Evolutionary conservation across 2,797 vertebrate genomes (phyloP), one percentile per base, ranked within the genome.

Genomic region (Luscinia megarhynchos): DNA sequence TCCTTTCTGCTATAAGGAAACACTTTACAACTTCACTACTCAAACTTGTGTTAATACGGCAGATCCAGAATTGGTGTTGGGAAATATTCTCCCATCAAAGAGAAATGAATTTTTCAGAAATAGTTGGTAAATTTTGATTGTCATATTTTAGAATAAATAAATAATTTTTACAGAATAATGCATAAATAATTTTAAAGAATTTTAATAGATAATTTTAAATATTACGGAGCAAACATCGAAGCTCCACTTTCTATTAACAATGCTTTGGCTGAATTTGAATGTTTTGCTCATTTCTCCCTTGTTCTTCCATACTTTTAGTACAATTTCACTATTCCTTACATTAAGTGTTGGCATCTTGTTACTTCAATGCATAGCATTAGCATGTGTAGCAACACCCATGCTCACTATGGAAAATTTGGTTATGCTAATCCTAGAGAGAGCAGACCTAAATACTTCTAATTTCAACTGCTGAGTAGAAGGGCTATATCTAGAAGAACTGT

Each of bases 21-120:
- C 22, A 21, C 1, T 46, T 51, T 29, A 4, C 41, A 63, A 24
- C 24, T 88, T 67, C 1, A 0, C 12, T 57, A 7, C 41, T 68
- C 13, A 51, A 54, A 74, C 11, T 36, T 4, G 0, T 3, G 2
- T 53, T 5, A 1, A 4, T 45, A n/a, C 1, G 4, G 38, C 29
- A 48, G 43, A 41, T 38, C 3, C 12, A 50, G 10, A 41, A 2
- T 4, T 54, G 21, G 5, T 61, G 4, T 40, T 15, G n/a, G 34
- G 9, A 5, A 68, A 61, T 36, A 53, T 34, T 75, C 6, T 51
- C 11, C 23, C 2, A 3, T 22, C 9, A 22, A 61, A 19, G 12
- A 61, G 6, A 20, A 82, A 41, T 3, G 13, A 7, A 21, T 43
- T 62, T 54, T 74, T 67, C 41, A 46, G 21, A 84, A 80, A 87